Percentiles rank a stretch among this genome's conserved stretches.
Evolutionary conservation across 2,113 vertebrate species (phyloP).

Genomic region (Rhynchomys soricoides): DNA sequence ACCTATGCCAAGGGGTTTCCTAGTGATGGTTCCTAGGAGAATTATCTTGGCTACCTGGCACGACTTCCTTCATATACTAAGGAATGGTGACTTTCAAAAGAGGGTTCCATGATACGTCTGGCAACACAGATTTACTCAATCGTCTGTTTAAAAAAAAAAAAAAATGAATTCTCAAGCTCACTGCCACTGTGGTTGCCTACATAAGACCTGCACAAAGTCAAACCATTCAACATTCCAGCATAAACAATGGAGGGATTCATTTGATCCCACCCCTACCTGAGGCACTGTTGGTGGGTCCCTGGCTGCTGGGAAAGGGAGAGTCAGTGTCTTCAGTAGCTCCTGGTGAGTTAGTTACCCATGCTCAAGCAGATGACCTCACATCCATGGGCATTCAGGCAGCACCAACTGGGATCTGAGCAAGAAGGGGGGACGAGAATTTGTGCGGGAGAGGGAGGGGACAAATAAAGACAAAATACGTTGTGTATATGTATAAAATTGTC

Average conservation of each 20-base stretch:
- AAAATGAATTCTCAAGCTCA: background rate
- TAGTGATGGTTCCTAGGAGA: background rate
- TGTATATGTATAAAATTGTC: background rate
- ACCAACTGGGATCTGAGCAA: background rate
- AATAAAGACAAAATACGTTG: background rate
- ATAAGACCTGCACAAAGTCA: background rate
- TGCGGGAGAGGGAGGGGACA: background rate
- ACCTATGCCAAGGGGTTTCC: constrained; percentile 8
- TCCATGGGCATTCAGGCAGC: background rate
- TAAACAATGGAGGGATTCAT: background rate
- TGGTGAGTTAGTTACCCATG: background rate
- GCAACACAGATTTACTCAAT: background rate
- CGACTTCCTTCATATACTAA: background rate
- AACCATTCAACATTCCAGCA: background rate
- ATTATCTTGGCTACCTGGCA: constrained; percentile 9
- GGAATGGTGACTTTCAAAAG: constrained; percentile 17
- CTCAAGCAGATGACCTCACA: background rate
- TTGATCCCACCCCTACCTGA: background rate
- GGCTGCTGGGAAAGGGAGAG: background rate
- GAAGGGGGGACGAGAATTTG: background rate
- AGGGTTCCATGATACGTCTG: background rate
- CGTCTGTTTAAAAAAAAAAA: background rate
- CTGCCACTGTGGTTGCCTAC: background rate
- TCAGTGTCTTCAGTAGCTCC: background rate
- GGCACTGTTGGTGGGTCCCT: accelerated